Evolutionary conservation across 2,797 vertebrate genomes (phyloP), one percentile per base, ranked within the genome.

Genomic region (Alosa sapidissima): DNA sequence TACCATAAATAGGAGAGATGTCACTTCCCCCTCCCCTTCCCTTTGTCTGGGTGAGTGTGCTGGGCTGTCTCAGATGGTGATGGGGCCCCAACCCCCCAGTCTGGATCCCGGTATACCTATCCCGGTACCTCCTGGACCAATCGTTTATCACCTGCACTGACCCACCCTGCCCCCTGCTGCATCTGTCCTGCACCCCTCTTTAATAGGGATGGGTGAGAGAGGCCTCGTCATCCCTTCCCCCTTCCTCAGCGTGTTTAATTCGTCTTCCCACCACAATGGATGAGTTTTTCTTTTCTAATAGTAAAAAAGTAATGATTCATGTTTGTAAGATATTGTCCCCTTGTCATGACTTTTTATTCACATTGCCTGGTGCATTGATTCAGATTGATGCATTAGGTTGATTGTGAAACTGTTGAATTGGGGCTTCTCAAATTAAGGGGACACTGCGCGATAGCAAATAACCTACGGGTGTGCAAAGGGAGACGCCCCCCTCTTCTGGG

Each of bases 1-100:
- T 75, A 41, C 81, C 16, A 51, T 41, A 82, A 33, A 68, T 49
- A 68, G 68, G 68, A 75, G 68, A 28, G 36, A 75, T 45, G 68
- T 75, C 68, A 75, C 68, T 2, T 36, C 68, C 68, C 68, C 68
- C 68, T 75, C 68, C 68, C 68, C 68, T 75, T 14, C 68, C 68
- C 33, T 41, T 75, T 75, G 68, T 75, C 68, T 75, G 68, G 33
- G 41, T 75, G 33, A 33, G 68, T 75, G 33, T 75, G 68, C 68
- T 41, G 68, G 33, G 68, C 6, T 45, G 68, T 75, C 68, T 45
- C 33, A 41, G 3, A 75, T 19, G 0, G 4, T 41, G 33, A 3
- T 16, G 24, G 68, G 68, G 0, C 68, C 33, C 68, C 68, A 75
- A 75, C 68, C 68, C 68, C 68, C 68, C 33, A 19, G 68, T 41